phyloP scores from a whole-genome alignment of 2,888 invertebrate genomes.

The Melinopterus prodromus region DNA sequence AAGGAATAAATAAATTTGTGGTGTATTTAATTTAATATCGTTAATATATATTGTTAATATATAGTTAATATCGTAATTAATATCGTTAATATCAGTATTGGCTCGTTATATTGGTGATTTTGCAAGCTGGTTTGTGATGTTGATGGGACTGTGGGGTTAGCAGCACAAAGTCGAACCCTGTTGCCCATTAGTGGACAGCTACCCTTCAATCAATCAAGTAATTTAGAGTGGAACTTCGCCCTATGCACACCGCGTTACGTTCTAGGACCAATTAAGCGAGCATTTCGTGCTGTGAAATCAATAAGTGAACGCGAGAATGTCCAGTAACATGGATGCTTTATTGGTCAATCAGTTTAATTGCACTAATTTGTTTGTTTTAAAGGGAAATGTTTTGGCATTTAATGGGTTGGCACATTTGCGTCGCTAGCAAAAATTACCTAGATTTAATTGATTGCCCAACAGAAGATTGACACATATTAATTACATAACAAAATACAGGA shows the following conservation, averaged over 20 bases:
- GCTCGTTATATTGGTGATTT: background rate
- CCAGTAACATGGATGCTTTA: background rate
- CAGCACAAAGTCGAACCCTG: background rate
- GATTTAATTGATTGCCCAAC: no score
- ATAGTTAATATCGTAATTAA: background rate
- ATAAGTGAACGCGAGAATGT: background rate
- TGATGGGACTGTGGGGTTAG: background rate
- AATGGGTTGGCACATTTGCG: no score
- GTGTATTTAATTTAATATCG: no score
- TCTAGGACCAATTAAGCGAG: background rate
- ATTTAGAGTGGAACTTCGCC: background rate
- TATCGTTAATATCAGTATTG: background rate
- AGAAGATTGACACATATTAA: no score
- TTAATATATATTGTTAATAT: no score
- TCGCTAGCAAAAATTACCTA: no score
- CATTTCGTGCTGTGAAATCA: background rate
- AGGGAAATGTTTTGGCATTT: background rate
- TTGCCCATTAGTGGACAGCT: background rate
- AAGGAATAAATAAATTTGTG: no score
- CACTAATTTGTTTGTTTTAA: background rate
- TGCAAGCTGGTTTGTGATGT: background rate
- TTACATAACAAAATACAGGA: no score
- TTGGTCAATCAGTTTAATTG: background rate
- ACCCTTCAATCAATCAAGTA: constrained; percentile 4
- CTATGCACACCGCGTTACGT: background rate